Evolutionary conservation across 2,888 invertebrate genomes (phyloP), one percentile per base, ranked within the genome.

Genomic region (Drosophila leonis): DNA sequence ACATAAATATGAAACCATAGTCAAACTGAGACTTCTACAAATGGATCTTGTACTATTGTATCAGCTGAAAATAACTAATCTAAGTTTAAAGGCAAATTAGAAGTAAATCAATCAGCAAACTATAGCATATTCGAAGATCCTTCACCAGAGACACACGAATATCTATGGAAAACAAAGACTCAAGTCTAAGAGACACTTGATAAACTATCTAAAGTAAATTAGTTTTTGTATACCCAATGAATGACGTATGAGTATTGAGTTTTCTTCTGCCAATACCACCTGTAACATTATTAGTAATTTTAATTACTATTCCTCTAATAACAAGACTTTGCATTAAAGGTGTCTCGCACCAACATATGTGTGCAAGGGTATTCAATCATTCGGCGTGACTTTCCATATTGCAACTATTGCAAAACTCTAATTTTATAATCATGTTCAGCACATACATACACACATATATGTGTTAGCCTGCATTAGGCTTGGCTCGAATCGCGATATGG

Each of bases 381-480:
- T 49, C 31, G 31, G 3, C 20, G 49, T 33, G n/a, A 13, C 31
- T 49, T 20, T 49, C 12, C 31, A 8, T 49, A 33, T 18, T 20
- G 18, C 49, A 0, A 13, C 49, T 7, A n/a, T 54, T 54, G n/a
- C 52, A 24, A 37, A 37, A 54, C 37, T 37, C 37, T 20, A 49
- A 27, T 37, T 54, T 54, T 54, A 54, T 37, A 55, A 52, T 52
- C 51, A 52, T 52, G 51, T 52, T 35, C 18, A 52, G 33, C 31
- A 35, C 15, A 44, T 33, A 20, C 15, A 15, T 2, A 0, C 31
- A 49, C 0, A 18, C 42, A 42, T 2, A 42, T 6, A 42, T 12
- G 27, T 33, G 1, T 33, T 13, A 5, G 51, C 18, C 18, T 33
- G 49, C 33, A 18, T 33, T 20, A 24, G 52, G 9, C 13, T 18